Base-by-base conservation (phyloP, 2,113 vertebrate genomes). In the Notarius quadriscutis region DNA sequence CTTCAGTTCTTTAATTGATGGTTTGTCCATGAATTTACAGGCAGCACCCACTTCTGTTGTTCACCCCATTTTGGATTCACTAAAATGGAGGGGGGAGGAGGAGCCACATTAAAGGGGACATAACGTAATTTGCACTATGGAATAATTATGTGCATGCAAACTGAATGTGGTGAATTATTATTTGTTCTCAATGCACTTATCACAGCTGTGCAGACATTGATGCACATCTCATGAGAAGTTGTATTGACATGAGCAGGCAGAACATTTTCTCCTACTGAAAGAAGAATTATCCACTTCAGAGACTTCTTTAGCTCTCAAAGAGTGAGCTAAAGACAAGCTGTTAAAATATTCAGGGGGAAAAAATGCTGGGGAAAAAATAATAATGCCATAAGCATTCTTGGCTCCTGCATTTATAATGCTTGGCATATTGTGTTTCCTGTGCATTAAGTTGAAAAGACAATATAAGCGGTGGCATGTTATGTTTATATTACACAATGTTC, bases 101-200 rank as follows among this genome's bases (percentile, higher is more conserved):
- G 95, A 95, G 93, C 92, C 87, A 86, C 90, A 93, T 88, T 89
- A 84, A 87, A 84, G 81, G 86, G 84, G 85, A 84, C 90, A 94
- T 94, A 92, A 95, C 95, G 95, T 95, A 95, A 95, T 96, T 96
- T 95, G 93, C 94, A 94, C 94, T 94, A 92, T 92, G 92, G 90
- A 93, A 88, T 75, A 92, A 94, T 93, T 90, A 90, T 92, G 93
- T 94, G 91, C 95, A 93, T 91, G 92, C 92, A 87, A 89, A 92
- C 91, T 91, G 92, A 62, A 92, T 93, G 92, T 93, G 93, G 88
- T 91, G 94, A 95, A 95, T 95, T 92, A 93, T 91, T 92, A 93
- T 95, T 94, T 93, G 90, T 93, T 91, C 89, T 92, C 92, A 95
- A 95, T 93, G 93, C 93, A 95, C 93, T 95, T 95, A 96, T 95